Percentiles rank a stretch among this genome's conserved stretches.
phyloP scores from a whole-genome alignment of 2,888 invertebrate genomes.

The Thymelicus sylvestris region DNA sequence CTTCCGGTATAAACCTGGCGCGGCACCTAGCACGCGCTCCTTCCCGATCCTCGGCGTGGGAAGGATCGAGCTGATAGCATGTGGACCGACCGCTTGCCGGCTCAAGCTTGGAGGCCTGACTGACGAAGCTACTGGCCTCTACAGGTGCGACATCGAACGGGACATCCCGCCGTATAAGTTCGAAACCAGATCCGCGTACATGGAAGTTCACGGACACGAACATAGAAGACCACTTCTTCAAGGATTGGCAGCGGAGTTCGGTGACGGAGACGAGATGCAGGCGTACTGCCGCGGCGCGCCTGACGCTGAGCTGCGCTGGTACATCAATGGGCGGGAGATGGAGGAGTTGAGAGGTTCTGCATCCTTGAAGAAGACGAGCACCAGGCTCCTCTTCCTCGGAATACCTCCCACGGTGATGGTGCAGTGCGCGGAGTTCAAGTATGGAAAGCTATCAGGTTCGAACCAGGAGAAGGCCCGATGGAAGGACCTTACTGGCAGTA shows the following conservation, averaged over 20 bases:
- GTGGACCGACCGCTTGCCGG: slow-evolving; percentile 69
- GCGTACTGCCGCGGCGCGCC: slow-evolving; percentile 69
- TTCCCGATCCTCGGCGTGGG: slow-evolving; percentile 71
- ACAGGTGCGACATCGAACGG: slow-evolving; percentile 74
- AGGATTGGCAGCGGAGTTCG: slow-evolving; percentile 66
- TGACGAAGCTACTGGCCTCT: slow-evolving; percentile 71
- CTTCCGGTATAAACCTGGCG: slow-evolving; percentile 72
- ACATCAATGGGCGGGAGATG: slow-evolving; percentile 68
- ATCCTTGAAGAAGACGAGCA: slow-evolving; percentile 58
- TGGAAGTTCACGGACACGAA: slow-evolving; percentile 67
- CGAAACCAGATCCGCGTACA: slow-evolving; percentile 63
- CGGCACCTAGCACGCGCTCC: slow-evolving; percentile 67
- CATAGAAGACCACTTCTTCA: slow-evolving; percentile 66
- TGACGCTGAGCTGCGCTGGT: slow-evolving; percentile 71
- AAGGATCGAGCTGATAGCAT: slow-evolving; percentile 63
- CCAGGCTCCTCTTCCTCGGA: slow-evolving; percentile 67
- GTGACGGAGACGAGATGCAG: slow-evolving; percentile 66
- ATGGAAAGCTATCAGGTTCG: slow-evolving; percentile 75
- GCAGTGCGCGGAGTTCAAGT: slow-evolving; percentile 79
- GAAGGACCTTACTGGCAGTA: slow-evolving; percentile 48
- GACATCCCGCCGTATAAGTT: slow-evolving; percentile 71
- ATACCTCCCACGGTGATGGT: slow-evolving; percentile 75
- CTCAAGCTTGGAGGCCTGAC: slow-evolving; percentile 66
- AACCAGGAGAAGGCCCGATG: slow-evolving; percentile 63
- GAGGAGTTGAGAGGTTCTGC: slow-evolving; percentile 60